Conservation (phyloP, 2,113 vertebrate genomes). For the Mustelus asterias region DNA sequence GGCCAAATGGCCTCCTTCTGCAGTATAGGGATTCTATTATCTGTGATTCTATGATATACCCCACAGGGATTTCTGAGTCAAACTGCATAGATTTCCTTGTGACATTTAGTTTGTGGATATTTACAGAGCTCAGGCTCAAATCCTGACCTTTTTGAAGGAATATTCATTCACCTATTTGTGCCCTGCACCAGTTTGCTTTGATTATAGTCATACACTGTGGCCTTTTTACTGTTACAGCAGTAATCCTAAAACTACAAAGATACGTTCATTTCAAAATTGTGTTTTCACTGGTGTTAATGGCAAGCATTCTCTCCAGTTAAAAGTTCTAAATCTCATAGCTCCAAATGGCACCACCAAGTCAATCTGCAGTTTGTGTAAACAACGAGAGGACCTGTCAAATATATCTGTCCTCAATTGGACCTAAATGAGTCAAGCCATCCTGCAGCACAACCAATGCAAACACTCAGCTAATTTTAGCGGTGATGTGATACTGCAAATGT, state of each 20-base stretch:
- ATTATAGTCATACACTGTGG: background rate
- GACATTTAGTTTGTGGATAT: background rate
- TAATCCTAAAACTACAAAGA: background rate
- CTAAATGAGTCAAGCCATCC: background rate
- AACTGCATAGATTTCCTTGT: background rate
- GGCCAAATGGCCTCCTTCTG: too few relatives aligned
- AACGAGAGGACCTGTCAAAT: background rate
- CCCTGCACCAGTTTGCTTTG: background rate
- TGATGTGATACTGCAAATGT: background rate
- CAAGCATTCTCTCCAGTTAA: background rate
- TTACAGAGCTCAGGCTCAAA: background rate
- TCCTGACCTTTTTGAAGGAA: background rate
- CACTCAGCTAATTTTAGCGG: background rate
- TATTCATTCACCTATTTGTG: background rate
- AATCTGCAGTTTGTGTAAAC: background rate
- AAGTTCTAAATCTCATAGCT: background rate
- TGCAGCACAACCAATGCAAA: background rate
- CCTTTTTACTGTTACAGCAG: background rate
- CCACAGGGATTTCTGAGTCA: background rate
- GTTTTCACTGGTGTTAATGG: background rate
- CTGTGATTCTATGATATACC: background rate
- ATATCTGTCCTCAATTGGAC: background rate
- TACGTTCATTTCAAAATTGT: background rate
- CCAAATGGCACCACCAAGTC: background rate
- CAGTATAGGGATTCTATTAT: too few relatives aligned